Conservation (phyloP, 2,113 vertebrate species). For the Morone saxatilis region DNA sequence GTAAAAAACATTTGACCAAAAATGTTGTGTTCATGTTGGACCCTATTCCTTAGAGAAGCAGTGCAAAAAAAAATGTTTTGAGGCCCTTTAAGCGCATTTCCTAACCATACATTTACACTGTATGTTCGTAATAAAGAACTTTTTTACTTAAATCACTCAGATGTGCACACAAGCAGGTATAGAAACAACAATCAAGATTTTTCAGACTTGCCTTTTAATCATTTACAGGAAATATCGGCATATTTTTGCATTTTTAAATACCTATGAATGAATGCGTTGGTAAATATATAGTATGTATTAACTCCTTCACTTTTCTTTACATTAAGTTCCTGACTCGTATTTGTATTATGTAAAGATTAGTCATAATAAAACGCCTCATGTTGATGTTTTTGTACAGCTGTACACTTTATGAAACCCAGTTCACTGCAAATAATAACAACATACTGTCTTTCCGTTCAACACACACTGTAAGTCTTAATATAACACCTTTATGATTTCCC, state of each 20-base stretch:
- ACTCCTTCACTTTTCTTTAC: conserved; percentile 16
- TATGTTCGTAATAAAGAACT: not conserved
- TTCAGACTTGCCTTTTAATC: conserved; percentile 36
- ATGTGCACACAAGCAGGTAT: conserved; percentile 6
- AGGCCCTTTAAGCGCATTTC: conserved; percentile 33
- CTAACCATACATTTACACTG: not conserved
- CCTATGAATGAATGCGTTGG: not conserved
- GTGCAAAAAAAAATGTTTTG: not conserved
- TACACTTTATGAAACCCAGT: conserved; percentile 14
- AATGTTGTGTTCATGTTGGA: not conserved
- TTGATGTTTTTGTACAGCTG: conserved; percentile 21
- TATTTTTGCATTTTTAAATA: conserved; percentile 44
- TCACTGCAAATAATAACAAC: conserved; percentile 36
- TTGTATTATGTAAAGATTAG: conserved; percentile 23
- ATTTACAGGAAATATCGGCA: conserved; percentile 41
- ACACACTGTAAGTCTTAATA: conserved; percentile 19
- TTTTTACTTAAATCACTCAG: not conserved
- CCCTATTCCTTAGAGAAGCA: not conserved
- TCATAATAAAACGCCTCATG: conserved; percentile 20
- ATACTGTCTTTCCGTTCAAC: not conserved
- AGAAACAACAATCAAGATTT: not conserved
- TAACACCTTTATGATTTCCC: conserved; percentile 56
- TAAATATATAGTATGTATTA: conserved; percentile 12
- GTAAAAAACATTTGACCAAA: not conserved
- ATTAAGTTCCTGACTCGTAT: conserved; percentile 35